Base-by-base conservation (phyloP, 2,797 vertebrate species). In the Dendrocincla fuliginosa region DNA sequence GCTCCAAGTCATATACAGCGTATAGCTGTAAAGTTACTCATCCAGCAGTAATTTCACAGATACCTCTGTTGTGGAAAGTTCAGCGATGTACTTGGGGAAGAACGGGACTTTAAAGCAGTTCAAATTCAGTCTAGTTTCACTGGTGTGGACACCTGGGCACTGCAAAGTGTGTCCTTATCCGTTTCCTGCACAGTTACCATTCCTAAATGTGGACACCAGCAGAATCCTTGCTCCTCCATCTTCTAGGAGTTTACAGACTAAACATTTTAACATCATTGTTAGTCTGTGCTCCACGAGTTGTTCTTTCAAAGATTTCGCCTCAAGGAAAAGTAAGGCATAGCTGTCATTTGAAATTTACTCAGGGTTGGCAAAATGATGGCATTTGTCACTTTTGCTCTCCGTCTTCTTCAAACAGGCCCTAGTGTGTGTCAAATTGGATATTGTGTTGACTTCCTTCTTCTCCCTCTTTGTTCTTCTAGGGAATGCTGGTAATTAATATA, bases 271-370 rank as follows among this genome's bases (percentile, higher is more conserved):
- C 71, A 65, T 91, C 55, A 22, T 74, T 84, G 50, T 93, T 94
- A 96, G 74, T 50, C 88, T 57, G 23, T 63, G 80, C 86, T 84
- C 55, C 5, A 0, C 11, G 24, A 86, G 47, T 57, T 94, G 32
- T 83, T 95, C 90, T 78, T 86, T 89, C 89, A 64, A 90, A 69
- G 73, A 91, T 93, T 79, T 95, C 0, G 28, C 96, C 76, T 73
- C 30, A 10, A 87, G 93, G 75, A 37, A 89, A 82, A 85, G 89
- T 78, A 68, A 87, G 57, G 85, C 87, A 50, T 90, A 56, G 49
- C 93, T 96, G 96, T 95, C 95, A 86, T 81, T 56, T 92, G 92
- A 95, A 94, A 96, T 96, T 94, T 96, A 87, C 42, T 96, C 74
- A 85, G 65, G 39, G 5, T 79, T 65, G 25, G 89, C 84, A 46